Base-by-base conservation (phyloP, 2,113 vertebrate genomes). In the Crotalus tigris region DNA sequence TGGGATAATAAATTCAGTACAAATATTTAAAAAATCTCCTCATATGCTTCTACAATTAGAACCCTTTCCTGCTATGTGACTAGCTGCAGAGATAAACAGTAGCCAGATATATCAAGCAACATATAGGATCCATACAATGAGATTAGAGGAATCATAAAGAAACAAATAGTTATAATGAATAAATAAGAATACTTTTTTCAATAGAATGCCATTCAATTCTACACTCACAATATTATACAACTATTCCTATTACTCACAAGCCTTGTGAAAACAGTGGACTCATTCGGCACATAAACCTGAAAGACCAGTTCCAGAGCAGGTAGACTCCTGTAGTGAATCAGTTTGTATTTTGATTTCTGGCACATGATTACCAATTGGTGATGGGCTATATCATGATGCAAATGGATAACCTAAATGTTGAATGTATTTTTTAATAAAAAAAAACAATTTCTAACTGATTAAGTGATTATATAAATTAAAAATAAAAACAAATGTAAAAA, bases 401-500 rank as follows among this genome's bases (percentile, higher is more conserved):
- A 94, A 75, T 94, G 93, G 93, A 95, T 95, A 93, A 96, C 44
- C 92, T 94, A 85, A 94, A 95, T 75, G 53, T 94, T 92, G 88
- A 87, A 58, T 58, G 91, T 94, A 87, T 94, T 94, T 94, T 94
- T 94, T 93, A 92, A 69, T 91, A 90, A 91, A 13, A 91, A 91
- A 13, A 13, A 90, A 26, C 21, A 92, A 93, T 93, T 95, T 90
- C 88, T 95, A 91, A 93, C 94, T 94, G 49, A 85, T 86, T 89
- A 81, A 44, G 33, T 92, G 12, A 55, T 57, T 44, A 75, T 87
- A 55, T 51, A 49, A 49, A 61, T 33, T 81, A 46, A 89, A 89
- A 59, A 19, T 39, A 33, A 33, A 69, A 69, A 15, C 57, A 46
- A 89, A 58, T 59, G 9, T 75, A 13, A 88, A 53, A 88, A 9